Evolutionary conservation across 2,113 vertebrate species (phyloP).

Genomic region (Eonycteris spelaea): DNA sequence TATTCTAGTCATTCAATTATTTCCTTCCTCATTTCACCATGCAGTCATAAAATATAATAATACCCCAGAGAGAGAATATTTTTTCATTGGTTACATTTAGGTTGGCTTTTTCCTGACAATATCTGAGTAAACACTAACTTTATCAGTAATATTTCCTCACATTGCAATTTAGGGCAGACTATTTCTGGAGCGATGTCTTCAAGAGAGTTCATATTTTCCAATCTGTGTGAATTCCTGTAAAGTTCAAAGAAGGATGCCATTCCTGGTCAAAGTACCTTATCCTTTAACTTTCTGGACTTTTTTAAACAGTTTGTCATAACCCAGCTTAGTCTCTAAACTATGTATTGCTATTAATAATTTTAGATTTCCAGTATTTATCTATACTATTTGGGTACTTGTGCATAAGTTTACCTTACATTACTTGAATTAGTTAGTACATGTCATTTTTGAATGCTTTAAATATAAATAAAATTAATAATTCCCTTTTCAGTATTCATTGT

Average conservation of each 20-base stretch:
- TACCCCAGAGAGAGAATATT: neutral
- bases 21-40: neutral
- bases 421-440: neutral
- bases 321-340: neutral
- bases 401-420: neutral
- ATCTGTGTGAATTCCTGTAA: constrained; percentile 21
- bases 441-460: neutral
- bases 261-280: neutral
- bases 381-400: neutral
- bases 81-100: neutral
- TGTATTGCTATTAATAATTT: neutral
- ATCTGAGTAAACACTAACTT: constrained; percentile 12
- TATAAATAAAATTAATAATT: neutral
- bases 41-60: neutral
- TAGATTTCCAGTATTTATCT: neutral
- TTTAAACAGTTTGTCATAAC: neutral
- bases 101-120: neutral
- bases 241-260: neutral
- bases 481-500: neutral
- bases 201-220: constrained; percentile 5
- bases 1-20: neutral
- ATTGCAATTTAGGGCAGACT: neutral
- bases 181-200: constrained; percentile 11
- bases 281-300: neutral
- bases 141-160: constrained; percentile 3